Base-by-base conservation (phyloP, 2,113 vertebrate species). In the Asarcornis scutulata region DNA sequence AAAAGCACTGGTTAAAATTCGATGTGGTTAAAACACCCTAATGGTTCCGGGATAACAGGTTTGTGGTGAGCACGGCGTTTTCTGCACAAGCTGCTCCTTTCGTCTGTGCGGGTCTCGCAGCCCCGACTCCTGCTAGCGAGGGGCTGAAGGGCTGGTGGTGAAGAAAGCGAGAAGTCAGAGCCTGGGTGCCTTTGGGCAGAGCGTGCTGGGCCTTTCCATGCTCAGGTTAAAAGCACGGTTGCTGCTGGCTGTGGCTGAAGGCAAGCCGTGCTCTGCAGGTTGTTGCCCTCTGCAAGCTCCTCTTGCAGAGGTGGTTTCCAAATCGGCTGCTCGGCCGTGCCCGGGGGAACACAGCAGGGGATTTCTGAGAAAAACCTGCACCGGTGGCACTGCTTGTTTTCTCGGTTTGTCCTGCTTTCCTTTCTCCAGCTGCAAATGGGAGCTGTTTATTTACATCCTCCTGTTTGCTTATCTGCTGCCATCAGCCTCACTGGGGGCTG, bases 31-130 rank as follows among this genome's bases (percentile, higher is more conserved):
- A 74, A 85, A 69, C 82, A 79, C 94, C 60, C 80, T 62, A 50
- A 4, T 7, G 17, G 58, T 58, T 60, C 25, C 13, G 17, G 64
- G 91, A 60, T 58, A n/a, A 32, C 52, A 1, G 2, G 26, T 32
- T 89, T 58, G 59, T 44, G 17, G 50, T 74, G 83, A 59, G 72
- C 77, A 17, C 11, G 17, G 6, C 5, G 2, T 84, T 81, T 82
- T 48, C 53, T 80, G 7, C 16, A 4, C 14, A 29, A 27, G 31
- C 56, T 48, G 34, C 29, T 92, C 2, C 2, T 60, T 77, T 59
- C 0, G 0, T 58, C 8, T 0, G 0, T 11, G 25, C 2, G 6
- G 58, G n/a, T 63, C 38, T 58, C 2, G 1, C 75, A 55, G 56
- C 68, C 25, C 58, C 58, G 15, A 50, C 29, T 4, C 46, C 14